Base-by-base conservation (phyloP, 2,797 vertebrate genomes). In the Thunnus albacares region DNA sequence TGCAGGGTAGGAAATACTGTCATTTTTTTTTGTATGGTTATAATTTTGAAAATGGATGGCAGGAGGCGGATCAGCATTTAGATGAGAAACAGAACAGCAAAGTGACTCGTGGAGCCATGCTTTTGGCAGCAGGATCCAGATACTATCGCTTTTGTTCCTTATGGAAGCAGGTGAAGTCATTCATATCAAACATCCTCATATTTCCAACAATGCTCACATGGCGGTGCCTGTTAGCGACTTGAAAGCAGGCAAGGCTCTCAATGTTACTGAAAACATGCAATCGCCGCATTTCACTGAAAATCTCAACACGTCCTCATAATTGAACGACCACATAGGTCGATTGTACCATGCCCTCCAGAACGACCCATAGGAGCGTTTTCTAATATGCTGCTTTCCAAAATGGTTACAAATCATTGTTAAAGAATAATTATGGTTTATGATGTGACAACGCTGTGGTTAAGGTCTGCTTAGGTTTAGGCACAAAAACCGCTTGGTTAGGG, bases 21-120 rank as follows among this genome's bases (percentile, higher is more conserved):
- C 5, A 3, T 17, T 45, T 72, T 56, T 56, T 55, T 6, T 52
- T 38, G 18, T 6, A 28, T 33, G 62, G 41, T 74, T 73, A 10
- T 18, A 41, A 79, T 71, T 80, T 43, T 18, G 24, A 56, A 71
- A 71, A 79, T 61, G 30, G 30, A 79, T 61, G 30, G 30, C 51
- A 63, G 51, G 62, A 45, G 22, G 18, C 12, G 28, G 24, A 76
- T 76, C 18, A 52, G 30, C 51, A 66, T 69, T 56, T 20, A 38
- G 33, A 63, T 33, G 24, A 60, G 28, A 63, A 51, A 33, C 18
- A 60, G 26, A 64, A 22, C 4, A 13, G 24, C 5, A 61, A 58
- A 14, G 47, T 58, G 24, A 69, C 9, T 17, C n/a, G 28, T 24
- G 73, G 22, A 63, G 13, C 7, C 13, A 20, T 0, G 0, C 30